Base-by-base conservation (phyloP, 2,113 vertebrate species). In the Colius striatus region DNA sequence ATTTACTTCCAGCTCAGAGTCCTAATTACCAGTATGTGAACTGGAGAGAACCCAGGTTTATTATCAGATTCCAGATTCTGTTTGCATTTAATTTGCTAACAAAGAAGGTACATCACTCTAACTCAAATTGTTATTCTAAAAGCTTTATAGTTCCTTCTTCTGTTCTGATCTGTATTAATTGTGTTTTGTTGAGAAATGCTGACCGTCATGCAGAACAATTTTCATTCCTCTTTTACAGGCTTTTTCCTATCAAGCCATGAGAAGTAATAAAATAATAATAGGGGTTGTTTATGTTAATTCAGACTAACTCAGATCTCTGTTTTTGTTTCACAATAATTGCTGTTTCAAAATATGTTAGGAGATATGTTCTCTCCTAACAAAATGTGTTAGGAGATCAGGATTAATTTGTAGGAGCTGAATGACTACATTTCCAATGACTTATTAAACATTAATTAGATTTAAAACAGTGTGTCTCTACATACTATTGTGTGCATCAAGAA, bases 381-480 rank as follows among this genome's bases (percentile, higher is more conserved):
- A 95, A 87, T 96, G 94, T 95, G 95, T 95, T 97, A 95, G 96
- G 92, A 97, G 92, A 97, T 93, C 90, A 89, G 88, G 95, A 97
- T 96, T 97, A 95, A 97, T 97, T 96, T 97, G 76, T 91, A 94
- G 92, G 90, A 90, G 88, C 84, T 95, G 94, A 96, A 91, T 97
- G 91, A 95, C 96, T 97, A 88, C 91, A 96, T 97, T 98, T 97
- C 94, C 92, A 96, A 96, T 90, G 86, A 60, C 54, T 97, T 97
- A 97, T 98, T 98, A 97, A 97, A 86, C 76, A 90, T 87, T 97
- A 97, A 97, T 97, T 97, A 97, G 80, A 97, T 97, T 97, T 97
- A 78, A 94, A 97, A 92, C 5, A 18, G 32, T 95, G 91, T 96
- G 95, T 95, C 76, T 97, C 58, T 95, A 85, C 96, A 94, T 77